These are phyloP conservation scores for Diuraphis noxia DNA, from an alignment of 1,140 invertebrate genomes.

Conservation along the genomic window DNA sequence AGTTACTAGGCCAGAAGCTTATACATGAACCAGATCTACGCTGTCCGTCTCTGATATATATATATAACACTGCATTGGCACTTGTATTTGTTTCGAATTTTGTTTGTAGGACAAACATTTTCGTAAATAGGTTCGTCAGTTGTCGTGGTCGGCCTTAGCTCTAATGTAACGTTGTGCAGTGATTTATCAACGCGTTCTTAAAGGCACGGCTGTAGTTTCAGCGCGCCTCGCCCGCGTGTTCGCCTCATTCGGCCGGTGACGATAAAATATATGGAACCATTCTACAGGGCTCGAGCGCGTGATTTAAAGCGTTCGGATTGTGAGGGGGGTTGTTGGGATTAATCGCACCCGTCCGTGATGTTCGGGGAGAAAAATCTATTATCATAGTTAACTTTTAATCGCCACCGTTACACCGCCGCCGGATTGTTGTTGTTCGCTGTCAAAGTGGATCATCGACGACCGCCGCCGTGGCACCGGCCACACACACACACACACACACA, in stretches of 20 bases:
- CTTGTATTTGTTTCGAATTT: background rate
- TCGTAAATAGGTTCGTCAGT: background rate
- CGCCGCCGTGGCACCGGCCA: background rate
- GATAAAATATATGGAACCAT: constrained; percentile 30
- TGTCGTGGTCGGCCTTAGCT: background rate
- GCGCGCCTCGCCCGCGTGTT: background rate
- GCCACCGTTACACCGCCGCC: background rate
- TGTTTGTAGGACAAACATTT: background rate
- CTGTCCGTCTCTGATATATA: background rate
- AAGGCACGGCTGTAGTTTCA: background rate
- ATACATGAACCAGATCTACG: no score
- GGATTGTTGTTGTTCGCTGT: constrained; percentile 8
- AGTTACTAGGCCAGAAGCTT: no score
- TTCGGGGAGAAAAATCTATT: constrained; percentile 4
- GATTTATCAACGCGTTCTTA: constrained; percentile 29
- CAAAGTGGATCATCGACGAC: constrained; percentile 39
- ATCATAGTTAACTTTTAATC: constrained; percentile 42
- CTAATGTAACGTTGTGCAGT: background rate
- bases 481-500: background rate
- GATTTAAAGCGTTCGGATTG: background rate
- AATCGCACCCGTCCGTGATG: background rate
- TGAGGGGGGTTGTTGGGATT: background rate
- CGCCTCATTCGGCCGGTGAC: background rate
- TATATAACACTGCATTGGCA: background rate
- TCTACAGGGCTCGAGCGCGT: background rate